Percentiles rank a stretch among this genome's conserved stretches.
Evolutionary conservation across 1,140 invertebrate genomes (phyloP).

Genomic region (Cheumatopsyche charites): DNA sequence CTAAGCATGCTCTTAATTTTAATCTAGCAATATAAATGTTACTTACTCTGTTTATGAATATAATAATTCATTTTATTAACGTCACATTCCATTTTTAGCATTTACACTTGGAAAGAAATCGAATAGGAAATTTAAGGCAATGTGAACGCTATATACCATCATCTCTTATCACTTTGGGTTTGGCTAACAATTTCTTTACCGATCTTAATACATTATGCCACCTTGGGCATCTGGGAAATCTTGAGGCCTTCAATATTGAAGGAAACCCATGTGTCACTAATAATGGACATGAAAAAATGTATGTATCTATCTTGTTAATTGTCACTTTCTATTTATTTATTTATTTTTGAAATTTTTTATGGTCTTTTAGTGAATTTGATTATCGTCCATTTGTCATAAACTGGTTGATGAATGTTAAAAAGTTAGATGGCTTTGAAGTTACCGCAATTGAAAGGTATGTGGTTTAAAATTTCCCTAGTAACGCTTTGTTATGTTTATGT

Average conservation of each 20-base stretch:
- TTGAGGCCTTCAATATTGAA: conserved; percentile 82
- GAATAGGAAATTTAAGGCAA: conserved; percentile 78
- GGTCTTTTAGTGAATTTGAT: conserved; percentile 77
- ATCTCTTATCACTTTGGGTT: conserved; percentile 74
- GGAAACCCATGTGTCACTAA: conserved; percentile 85
- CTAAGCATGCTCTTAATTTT: background rate
- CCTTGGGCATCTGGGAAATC: conserved; percentile 73
- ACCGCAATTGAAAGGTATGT: conserved; percentile 87
- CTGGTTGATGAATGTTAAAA: conserved; percentile 87
- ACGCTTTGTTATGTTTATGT: conserved; percentile 6
- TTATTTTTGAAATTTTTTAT: conserved; percentile 22
- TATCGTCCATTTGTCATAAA: conserved; percentile 92
- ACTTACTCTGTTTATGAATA: no score
- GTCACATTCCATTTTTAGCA: conserved; percentile 66
- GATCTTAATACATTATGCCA: conserved; percentile 89
- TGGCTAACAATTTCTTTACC: conserved; percentile 83
- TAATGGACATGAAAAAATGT: conserved; percentile 69
- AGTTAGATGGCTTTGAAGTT: conserved; percentile 87
- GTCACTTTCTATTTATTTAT: no score
- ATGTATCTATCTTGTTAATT: conserved; percentile 48
- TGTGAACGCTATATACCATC: conserved; percentile 82
- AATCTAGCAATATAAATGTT: no score
- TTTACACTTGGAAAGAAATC: conserved; percentile 84
- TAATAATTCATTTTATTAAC: background rate
- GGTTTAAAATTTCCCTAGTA: background rate